A percentile compares a stretch with the other conserved stretches of the same genome.
These are phyloP conservation scores for Argyresthia albistria DNA, from an alignment of 2,888 invertebrate genomes.

Conservation along the genomic window DNA sequence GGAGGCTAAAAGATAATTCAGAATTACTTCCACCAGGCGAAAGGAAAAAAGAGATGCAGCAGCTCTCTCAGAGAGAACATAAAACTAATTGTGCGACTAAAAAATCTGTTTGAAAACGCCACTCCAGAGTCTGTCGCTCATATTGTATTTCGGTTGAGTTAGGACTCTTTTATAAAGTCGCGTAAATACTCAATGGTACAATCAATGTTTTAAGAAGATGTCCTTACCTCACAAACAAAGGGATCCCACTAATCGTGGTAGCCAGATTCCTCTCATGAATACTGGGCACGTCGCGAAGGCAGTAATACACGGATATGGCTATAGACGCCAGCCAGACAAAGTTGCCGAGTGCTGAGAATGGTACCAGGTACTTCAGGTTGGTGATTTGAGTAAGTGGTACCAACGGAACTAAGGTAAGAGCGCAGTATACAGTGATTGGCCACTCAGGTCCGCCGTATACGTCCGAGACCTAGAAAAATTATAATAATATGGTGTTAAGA, in stretches of 20 bases:
- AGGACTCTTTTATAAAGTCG: no score
- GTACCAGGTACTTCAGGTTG: conserved; percentile 87
- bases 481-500: not conserved
- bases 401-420: conserved; percentile 77
- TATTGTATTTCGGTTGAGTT: no score
- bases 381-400: conserved; percentile 81
- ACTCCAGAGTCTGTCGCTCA: no score
- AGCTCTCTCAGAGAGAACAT: no score
- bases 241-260: conserved; percentile 75
- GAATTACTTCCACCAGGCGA: no score
- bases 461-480: conserved; percentile 67
- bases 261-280: conserved; percentile 45
- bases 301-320: conserved; percentile 85
- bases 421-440: conserved; percentile 76
- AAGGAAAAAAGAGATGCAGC: no score
- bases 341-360: conserved; percentile 92
- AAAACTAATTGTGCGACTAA: no score
- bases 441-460: conserved; percentile 60
- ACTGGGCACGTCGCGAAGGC: conserved; percentile 73
- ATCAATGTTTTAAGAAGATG: no score
- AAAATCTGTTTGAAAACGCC: no score
- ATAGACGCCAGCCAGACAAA: conserved; percentile 85
- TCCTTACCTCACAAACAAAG: conserved; percentile 84
- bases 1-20: no score
- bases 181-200: no score